Percentiles rank a stretch among this genome's conserved stretches.
Conservation (phyloP, 2,888 invertebrate species). For the Brenthis hecate region DNA sequence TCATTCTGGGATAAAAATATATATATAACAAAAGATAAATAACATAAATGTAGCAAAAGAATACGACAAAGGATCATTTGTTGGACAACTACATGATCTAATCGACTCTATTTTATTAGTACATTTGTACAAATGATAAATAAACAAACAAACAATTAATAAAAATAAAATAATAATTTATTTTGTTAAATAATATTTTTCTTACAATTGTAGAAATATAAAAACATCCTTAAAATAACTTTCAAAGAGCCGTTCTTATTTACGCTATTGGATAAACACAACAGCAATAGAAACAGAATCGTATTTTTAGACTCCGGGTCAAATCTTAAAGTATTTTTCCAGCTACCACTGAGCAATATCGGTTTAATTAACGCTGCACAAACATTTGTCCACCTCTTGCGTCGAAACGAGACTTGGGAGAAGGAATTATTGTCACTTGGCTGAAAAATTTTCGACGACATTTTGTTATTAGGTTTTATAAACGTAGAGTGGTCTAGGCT, state of each 20-base stretch:
- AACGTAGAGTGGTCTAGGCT: not conserved
- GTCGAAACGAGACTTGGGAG: conserved; percentile 18
- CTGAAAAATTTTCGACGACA: conserved; percentile 10
- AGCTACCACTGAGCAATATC: conserved; percentile 51
- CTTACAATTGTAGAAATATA: too few relatives aligned
- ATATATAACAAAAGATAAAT: too few relatives aligned
- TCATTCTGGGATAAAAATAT: too few relatives aligned
- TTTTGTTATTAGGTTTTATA: conserved; percentile 7
- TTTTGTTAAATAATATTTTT: too few relatives aligned
- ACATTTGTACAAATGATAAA: too few relatives aligned
- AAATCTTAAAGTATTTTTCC: conserved; percentile 33
- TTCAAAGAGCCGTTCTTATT: not conserved
- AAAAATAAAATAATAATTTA: too few relatives aligned
- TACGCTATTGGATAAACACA: conserved; percentile 15
- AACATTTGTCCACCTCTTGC: conserved; percentile 59
- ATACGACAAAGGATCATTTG: too few relatives aligned
- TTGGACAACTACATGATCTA: too few relatives aligned
- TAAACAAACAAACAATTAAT: too few relatives aligned
- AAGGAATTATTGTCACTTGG: conserved; percentile 30
- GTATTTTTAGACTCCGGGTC: conserved; percentile 22
- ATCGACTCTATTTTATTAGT: too few relatives aligned
- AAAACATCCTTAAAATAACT: not conserved
- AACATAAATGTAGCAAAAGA: too few relatives aligned
- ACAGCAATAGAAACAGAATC: conserved; percentile 13
- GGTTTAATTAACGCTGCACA: conserved; percentile 61